Conservation (phyloP, 2,888 invertebrate genomes). For the Tenthredo livida region DNA sequence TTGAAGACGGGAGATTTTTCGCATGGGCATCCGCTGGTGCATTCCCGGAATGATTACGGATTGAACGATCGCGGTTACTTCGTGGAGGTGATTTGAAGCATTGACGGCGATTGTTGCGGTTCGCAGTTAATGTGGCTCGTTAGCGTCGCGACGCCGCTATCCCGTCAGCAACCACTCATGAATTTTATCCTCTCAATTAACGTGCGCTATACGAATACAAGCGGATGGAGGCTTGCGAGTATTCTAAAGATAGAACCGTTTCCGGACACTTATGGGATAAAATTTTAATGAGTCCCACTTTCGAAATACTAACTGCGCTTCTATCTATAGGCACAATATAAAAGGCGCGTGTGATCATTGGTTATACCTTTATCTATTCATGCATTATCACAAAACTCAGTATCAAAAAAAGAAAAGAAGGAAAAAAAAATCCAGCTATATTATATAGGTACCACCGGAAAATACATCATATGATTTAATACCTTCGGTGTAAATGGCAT, state of each 20-base stretch:
- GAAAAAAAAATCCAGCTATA: not conserved
- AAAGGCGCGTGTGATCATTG: not conserved
- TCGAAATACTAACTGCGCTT: constrained; percentile 6
- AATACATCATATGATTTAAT: not conserved
- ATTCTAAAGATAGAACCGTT: constrained; percentile 38
- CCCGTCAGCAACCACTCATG: constrained; percentile 45
- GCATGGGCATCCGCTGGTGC: not conserved
- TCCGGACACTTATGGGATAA: constrained; percentile 22
- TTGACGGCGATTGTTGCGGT: constrained; percentile 48
- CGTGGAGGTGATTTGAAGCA: constrained; percentile 31
- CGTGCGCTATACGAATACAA: constrained; percentile 28
- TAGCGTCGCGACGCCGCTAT: constrained; percentile 32
- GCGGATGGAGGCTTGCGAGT: not conserved
- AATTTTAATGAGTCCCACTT: constrained; percentile 51
- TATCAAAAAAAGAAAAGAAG: too few species aligned
- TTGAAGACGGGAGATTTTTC: not conserved
- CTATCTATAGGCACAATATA: not conserved
- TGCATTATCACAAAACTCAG: not conserved
- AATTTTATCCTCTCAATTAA: constrained; percentile 52
- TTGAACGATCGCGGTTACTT: constrained; percentile 39
- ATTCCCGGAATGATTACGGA: constrained; percentile 36
- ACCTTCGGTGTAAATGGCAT: not conserved
- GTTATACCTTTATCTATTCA: not conserved
- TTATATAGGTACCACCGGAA: not conserved
- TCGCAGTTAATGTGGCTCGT: constrained; percentile 44